Conservation (phyloP, 2,888 invertebrate species). For the Eupsilia transversa region DNA sequence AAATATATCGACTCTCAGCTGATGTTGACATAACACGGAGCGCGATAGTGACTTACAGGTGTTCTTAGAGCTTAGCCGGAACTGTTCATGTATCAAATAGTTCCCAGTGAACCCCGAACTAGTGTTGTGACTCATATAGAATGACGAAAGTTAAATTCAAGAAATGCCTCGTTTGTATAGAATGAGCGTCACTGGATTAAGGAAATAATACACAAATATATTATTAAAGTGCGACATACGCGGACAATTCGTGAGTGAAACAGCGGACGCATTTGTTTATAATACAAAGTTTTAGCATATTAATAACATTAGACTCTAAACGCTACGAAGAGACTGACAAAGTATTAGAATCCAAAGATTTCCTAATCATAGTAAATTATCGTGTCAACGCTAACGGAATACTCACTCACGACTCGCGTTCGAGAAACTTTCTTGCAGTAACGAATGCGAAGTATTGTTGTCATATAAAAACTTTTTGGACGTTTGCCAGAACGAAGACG, state of each 20-base stretch:
- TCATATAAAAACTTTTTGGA: conserved; percentile 61
- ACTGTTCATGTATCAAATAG: conserved; percentile 78
- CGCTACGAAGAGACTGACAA: conserved; percentile 75
- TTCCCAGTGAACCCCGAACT: conserved; percentile 72
- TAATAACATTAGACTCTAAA: conserved; percentile 43
- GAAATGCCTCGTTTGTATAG: conserved; percentile 76
- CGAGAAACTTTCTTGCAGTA: conserved; percentile 50
- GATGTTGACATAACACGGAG: conserved; percentile 79
- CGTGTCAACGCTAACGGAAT: conserved; percentile 58
- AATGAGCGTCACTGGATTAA: conserved; percentile 73
- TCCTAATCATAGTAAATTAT: conserved; percentile 73
- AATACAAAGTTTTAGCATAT: conserved; percentile 57
- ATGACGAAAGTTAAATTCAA: conserved; percentile 90
- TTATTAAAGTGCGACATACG: conserved; percentile 66
- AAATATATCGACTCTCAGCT: conserved; percentile 81
- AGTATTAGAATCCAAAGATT: conserved; percentile 78
- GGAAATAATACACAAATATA: conserved; percentile 80
- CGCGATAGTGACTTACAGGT: conserved; percentile 61
- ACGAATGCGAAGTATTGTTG: conserved; percentile 35
- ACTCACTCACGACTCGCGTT: conserved; percentile 52
- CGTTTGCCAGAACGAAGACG: conserved; percentile 61
- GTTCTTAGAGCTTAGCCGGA: conserved; percentile 75
- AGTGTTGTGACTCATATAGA: conserved; percentile 86
- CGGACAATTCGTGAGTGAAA: conserved; percentile 71
- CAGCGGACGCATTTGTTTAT: conserved; percentile 65